Evolutionary conservation across 53 echinoderm and acorn worm species (phyloP), one percentile per base, ranked within the genome.

Genomic region (Glandiceps talaboti): DNA sequence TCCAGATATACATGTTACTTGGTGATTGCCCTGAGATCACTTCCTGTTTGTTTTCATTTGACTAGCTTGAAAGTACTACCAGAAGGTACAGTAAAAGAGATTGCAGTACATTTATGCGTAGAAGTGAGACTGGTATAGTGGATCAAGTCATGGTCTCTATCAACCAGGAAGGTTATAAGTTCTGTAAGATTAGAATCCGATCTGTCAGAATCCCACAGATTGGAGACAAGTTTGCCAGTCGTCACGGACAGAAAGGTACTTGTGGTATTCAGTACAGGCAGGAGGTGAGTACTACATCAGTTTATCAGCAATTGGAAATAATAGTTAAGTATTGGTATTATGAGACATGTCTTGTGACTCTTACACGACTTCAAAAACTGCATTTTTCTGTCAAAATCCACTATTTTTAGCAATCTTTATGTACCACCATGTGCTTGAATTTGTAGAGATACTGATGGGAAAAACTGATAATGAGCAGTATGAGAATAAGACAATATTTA

Each of bases 71-170:
- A 31, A 92, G 96, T 28, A 85, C 83, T 29, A 92, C 88, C 29
- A 79, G 77, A 29, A 86, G 96, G 14, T 92, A 81, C 31, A 90
- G 90, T 32, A 96, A 94, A 87, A 90, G 96, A 79, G 96, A 96
- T 75, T 90, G 90, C 77, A 96, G 96, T 74, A 96, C 96, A 0
- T 96, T 96, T 87, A 96, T 96, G 96, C 86, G 90, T 72, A 85
- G 92, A 25, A 90, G 82, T 32, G 96, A 96, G 87, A 92, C 92
- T 0, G 96, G 96, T 14, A 96, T 96, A 75, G 86, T 96, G 28
- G 96, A 96, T 30, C 92, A 96, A 31, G 96, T 96, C 77, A 96
- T 96, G 96, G 82, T 96, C 76, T 92, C 92, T 86, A 96, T 96
- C 77, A 96, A 96, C 85, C 90, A 92, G 74, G 96, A 96, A 28